Conservation (phyloP, 2,113 vertebrate genomes). For the Speoplatyrhinus poulsoni region DNA sequence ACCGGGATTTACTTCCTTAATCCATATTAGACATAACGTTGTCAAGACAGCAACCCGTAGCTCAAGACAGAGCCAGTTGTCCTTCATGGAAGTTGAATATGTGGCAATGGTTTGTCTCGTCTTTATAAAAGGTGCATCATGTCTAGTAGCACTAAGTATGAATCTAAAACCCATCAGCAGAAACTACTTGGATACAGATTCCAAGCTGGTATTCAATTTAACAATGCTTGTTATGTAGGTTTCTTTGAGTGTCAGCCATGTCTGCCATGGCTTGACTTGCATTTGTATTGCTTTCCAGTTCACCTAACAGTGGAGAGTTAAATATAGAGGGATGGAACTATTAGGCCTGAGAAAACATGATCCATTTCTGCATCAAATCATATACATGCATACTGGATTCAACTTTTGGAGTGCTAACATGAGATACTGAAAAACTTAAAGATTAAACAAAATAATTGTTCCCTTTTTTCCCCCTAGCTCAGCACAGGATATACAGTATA, state of each 20-base stretch:
- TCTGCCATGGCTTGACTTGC: constrained; percentile 76
- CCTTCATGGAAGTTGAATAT: constrained; percentile 36
- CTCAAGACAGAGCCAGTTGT: constrained; percentile 3
- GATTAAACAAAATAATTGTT: constrained; percentile 50
- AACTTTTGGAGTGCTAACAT: constrained; percentile 26
- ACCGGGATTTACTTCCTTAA: constrained; percentile 27
- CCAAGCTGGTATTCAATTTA: constrained; percentile 43
- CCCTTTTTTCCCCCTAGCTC: neutral
- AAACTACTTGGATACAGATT: constrained; percentile 38
- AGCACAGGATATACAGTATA: neutral
- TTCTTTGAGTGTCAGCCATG: constrained; percentile 25
- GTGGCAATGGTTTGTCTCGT: constrained; percentile 56
- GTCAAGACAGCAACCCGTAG: constrained; percentile 16
- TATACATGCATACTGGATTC: constrained; percentile 41
- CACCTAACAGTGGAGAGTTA: constrained; percentile 51
- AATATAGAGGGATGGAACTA: constrained; percentile 43
- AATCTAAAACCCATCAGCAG: constrained; percentile 36
- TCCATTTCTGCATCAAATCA: constrained; percentile 41
- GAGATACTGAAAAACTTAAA: constrained; percentile 37
- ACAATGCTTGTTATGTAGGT: constrained; percentile 26
- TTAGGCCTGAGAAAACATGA: constrained; percentile 74
- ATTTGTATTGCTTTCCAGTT: constrained; percentile 79
- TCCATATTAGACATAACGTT: constrained; percentile 14
- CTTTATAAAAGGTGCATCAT: constrained; percentile 56
- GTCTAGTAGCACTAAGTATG: constrained; percentile 46